Base-by-base conservation (phyloP, 2,797 vertebrate species). In the Tachyglossus aculeatus region DNA sequence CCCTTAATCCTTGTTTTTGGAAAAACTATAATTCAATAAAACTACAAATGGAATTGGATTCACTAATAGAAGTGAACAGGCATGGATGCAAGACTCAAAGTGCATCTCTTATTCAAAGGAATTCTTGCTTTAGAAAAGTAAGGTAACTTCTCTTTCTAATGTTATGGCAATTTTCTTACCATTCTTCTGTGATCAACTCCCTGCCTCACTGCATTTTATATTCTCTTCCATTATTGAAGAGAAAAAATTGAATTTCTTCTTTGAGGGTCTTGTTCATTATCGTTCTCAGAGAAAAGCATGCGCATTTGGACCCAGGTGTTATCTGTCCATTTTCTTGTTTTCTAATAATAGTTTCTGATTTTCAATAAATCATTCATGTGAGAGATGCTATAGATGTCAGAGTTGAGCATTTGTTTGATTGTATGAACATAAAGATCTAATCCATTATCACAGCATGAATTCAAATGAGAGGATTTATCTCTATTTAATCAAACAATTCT, bases 371-470 rank as follows among this genome's bases (percentile, higher is more conserved):
- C 27, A 57, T 1, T 1, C 25, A 9, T 61, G 5, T 47, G 48
- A 74, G 16, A 32, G 43, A 68, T 16, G 22, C 18, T 59, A 43
- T 33, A 55, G 50, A 59, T 74, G 40, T 29, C 40, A 32, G 43
- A 70, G 71, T 74, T 71, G 80, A 81, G 53, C 60, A 74, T 61
- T 72, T 84, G 44, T 82, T 81, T 78, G 2, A 0, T 24, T 81
- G 44, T 22, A 32, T n/a, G 22, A 61, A 52, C 45, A 73, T 56
- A 72, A 54, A 81, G 33, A 71, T 78, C 47, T 86, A 58, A 68
- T 70, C n/a, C 47, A 37, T n/a, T 53, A 72, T 68, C 38, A 27
- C 44, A 37, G 39, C 61, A 62, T 67, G 60, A 84, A 80, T 47
- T 32, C 66, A 77, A 83, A 69, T 71, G 29, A 81, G 44, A 43